Conservation (phyloP, 2,113 vertebrate species). For the Poecilia latipinna region DNA sequence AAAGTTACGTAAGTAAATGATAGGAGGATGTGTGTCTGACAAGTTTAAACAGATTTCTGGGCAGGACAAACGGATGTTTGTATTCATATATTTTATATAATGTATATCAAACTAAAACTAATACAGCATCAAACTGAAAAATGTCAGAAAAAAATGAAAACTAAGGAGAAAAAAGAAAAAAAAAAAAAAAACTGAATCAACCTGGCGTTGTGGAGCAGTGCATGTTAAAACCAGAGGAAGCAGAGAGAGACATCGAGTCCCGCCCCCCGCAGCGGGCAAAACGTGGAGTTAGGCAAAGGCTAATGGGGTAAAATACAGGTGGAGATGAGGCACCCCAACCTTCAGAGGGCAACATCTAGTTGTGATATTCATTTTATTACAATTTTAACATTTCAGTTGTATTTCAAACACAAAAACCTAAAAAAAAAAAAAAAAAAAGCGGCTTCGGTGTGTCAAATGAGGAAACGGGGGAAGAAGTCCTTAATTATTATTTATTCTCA, state of each 20-base stretch:
- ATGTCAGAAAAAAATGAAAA: slow-evolving; percentile 48
- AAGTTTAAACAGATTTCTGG: slow-evolving; percentile 62
- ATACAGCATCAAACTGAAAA: slow-evolving; percentile 83
- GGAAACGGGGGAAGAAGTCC: slow-evolving; percentile 52
- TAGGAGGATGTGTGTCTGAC: neutral
- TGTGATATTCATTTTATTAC: slow-evolving; percentile 47
- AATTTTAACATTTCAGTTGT: slow-evolving; percentile 44
- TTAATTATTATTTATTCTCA: slow-evolving; percentile 20
- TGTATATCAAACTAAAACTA: slow-evolving; percentile 85
- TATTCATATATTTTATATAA: slow-evolving; percentile 83
- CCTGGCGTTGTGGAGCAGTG: slow-evolving; percentile 39
- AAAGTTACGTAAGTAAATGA: neutral
- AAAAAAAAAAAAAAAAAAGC: slow-evolving; percentile 60
- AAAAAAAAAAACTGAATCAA: slow-evolving; percentile 39
- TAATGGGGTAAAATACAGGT: slow-evolving; percentile 41
- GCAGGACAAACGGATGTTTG: slow-evolving; percentile 75
- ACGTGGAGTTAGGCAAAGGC: neutral
- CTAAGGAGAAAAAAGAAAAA: slow-evolving; percentile 15
- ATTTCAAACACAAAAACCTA: slow-evolving; percentile 77
- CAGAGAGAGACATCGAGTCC: neutral
- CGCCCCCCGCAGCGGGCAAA: slow-evolving; percentile 12
- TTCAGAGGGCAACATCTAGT: slow-evolving; percentile 58
- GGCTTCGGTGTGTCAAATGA: slow-evolving; percentile 64
- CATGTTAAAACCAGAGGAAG: slow-evolving; percentile 61
- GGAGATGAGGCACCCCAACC: slow-evolving; percentile 59